Evolutionary conservation across 2,113 vertebrate species (phyloP), one percentile per base, ranked within the genome.

Genomic region (Gymnocephalus cernua): DNA sequence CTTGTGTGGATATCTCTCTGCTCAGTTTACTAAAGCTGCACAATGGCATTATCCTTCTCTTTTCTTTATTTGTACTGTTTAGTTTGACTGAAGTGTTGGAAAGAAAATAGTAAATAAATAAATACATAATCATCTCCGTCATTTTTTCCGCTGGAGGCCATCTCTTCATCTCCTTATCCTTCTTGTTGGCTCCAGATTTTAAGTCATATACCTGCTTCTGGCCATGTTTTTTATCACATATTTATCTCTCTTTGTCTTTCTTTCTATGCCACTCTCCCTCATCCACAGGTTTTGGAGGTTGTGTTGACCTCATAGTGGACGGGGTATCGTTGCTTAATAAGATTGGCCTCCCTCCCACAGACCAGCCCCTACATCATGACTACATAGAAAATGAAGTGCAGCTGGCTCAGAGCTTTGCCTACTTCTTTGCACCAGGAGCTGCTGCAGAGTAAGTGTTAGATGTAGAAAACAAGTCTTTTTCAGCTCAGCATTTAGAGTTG

Each of bases 401-500:
- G 85, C 87, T 96, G 45, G 92, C 95, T 25, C 89, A 96, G 91
- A 96, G 96, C 90, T 96, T 96, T 66, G 95, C 95, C 56, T 96
- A 96, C 89, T 96, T 96, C 82, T 96, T 96, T 70, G 93, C 94
- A 44, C 95, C 96, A 0, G 96, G 96, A 76, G 96, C 96, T 11
- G 96, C 96, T 77, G 95, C 96, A 73, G 96, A 96, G 96, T 96
- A 87, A 96, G 96, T 89, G 12, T 7, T 32, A 6, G 32, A 32
- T 5, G 1, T 32, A 32, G 32, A 32, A 32, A 32, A 4, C 32
- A 32, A 5, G 32, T 32, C 32, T 32, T 6, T 32, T 32, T 32
- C 32, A 32, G 32, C 32, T 32, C 5, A 32, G 32, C 32, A 32
- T 32, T 32, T 32, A 32, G 32, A 32, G 5, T 5, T 32, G 6